Base-by-base conservation (phyloP, 2,888 invertebrate genomes). In the Philereme transversata region DNA sequence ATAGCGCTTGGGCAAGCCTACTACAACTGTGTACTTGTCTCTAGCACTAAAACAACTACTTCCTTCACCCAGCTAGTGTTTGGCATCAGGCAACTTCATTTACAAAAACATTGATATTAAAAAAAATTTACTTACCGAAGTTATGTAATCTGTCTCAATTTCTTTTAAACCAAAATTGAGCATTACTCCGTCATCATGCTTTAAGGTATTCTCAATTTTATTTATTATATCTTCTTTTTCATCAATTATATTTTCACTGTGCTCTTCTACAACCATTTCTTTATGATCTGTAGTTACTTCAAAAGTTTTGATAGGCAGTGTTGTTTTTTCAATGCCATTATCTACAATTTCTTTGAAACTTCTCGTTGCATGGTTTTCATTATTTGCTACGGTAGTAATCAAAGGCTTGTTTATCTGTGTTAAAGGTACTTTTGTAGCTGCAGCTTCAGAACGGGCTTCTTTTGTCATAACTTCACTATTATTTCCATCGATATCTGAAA, bases 401-500 rank as follows among this genome's bases (percentile, higher is more conserved):
- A 35, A 8, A 5, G 49, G 34, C 45, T 49, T 50, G 6, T 48
- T 4, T 51, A 10, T 55, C 22, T 49, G 44, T 43, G 4, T 4
- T 10, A 10, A n/a, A 35, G 22, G 41, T 43, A 10, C 11, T 35
- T 54, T 54, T 44, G 33, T 9, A 34, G 5, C 8, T 58, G 1
- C 11, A 53, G 35, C 41, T 46, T 57, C 34, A 4, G 54, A 9
- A 3, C 40, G n/a, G 4, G 55, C 61, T 50, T 64, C 69, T 10
- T 64, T 70, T 10, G 64, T 60, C 4, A 51, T 61, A 58, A 65
- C 69, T 45, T 78, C 76, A 52, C 77, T 84, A 38, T 71, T 81
- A n/a, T 83, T 87, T 0, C 84, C 86, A 11, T 89, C 87, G 43
- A 90, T 81, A 74, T 89, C 90, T 89, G 40, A 8, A 40, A 40